Evolutionary conservation across 2,797 vertebrate species (phyloP), one percentile per base, ranked within the genome.

Genomic region (Rhinella marina): DNA sequence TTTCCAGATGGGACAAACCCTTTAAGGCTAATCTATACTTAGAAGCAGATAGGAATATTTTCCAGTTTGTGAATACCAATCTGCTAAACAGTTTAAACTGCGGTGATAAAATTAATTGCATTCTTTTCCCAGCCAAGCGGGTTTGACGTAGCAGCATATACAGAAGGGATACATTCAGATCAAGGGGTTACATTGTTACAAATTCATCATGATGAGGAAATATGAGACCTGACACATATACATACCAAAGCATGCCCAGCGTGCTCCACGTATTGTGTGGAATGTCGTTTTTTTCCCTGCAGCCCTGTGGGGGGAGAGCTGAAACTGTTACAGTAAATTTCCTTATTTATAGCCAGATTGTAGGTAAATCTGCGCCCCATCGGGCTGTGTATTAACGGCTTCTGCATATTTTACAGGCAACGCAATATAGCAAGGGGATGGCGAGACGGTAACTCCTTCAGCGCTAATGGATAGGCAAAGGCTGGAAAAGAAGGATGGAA

Each of bases 381-480:
- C 81, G 72, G 66, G 78, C 78, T 64, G 32, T 59, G 23, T 25
- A 77, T 84, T 77, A 83, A 88, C 78, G 64, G 81, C 50, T 82
- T 27, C 73, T 59, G 73, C 86, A 88, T 84, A 88, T 79, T 88
- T 88, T 88, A 59, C 57, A 84, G 59, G 82, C 62, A 84, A 88
- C 73, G 56, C 68, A 87, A 87, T 82, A 23, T 61, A 87, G n/a
- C 50, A 64, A 14, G 76, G 25, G n/a, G 79, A 82, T 61, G 27
- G 54, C 66, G 57, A 73, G 57, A 62, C 23, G 14, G 59, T 75
- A 85, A 61, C 56, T 23, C 70, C 27, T 57, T 72, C 27, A 72
- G 12, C 16, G 23, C 54, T n/a, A 8, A 29, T 17, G 19, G 3
- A 10, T 32, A 66, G 57, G 52, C 81, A 72, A 21, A 32, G 57